phyloP scores from a whole-genome alignment of 2,797 vertebrate species.

The Falco naumanni region DNA sequence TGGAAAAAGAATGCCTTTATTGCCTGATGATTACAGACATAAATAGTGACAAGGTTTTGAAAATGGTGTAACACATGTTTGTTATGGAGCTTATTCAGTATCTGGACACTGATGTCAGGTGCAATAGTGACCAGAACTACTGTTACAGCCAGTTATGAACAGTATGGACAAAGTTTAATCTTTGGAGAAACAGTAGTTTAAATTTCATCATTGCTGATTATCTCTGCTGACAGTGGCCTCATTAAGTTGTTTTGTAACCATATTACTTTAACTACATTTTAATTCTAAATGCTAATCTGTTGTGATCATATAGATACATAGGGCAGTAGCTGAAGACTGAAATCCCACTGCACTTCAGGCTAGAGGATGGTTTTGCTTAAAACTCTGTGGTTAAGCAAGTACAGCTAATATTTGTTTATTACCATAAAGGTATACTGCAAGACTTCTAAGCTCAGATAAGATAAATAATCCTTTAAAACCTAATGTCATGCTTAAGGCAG shows the following conservation, averaged over 20 bases:
- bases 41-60: not conserved
- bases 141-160: not conserved
- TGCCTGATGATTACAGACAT: not conserved
- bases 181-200: not conserved
- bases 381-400: slow-evolving; percentile 24
- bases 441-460: slow-evolving; percentile 9
- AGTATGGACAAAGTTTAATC: not conserved
- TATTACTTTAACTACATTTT: slow-evolving; percentile 13
- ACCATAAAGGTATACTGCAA: not conserved
- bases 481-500: not conserved
- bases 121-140: not conserved
- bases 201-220: not conserved
- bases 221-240: not conserved
- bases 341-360: not conserved
- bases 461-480: slow-evolving; percentile 31
- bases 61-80: not conserved
- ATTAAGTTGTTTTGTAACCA: not conserved
- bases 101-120: not conserved
- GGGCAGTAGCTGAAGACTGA: not conserved
- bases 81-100: not conserved
- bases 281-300: slow-evolving; percentile 6
- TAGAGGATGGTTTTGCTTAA: slow-evolving; percentile 15
- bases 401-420: slow-evolving; percentile 36
- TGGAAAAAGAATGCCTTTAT: not conserved
- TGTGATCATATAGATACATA: not conserved